phyloP scores from a whole-genome alignment of 1,140 invertebrate genomes.

The Heterodera schachtii region DNA sequence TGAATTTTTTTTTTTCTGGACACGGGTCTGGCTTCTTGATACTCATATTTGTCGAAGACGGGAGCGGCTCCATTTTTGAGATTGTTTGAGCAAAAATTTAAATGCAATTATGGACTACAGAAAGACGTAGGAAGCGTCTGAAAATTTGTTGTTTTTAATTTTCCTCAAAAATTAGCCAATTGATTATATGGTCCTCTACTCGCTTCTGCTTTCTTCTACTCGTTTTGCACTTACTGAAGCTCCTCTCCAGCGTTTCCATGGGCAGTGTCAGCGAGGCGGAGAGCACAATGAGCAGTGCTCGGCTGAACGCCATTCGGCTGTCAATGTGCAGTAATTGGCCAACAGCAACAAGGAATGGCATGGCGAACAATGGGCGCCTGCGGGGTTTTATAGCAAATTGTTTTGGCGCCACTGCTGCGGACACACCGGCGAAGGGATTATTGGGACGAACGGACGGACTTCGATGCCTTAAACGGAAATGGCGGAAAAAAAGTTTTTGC shows the following conservation, averaged over 20 bases:
- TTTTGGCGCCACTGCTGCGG: not conserved
- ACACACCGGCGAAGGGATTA: too few relatives aligned
- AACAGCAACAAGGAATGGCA: not conserved
- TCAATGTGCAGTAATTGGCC: not conserved
- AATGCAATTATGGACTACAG: not conserved
- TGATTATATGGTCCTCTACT: too few relatives aligned
- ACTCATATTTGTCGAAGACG: not conserved
- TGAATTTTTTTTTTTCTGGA: too few relatives aligned
- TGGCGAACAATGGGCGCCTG: not conserved
- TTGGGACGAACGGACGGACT: not conserved
- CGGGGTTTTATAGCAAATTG: not conserved
- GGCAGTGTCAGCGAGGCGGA: constrained; percentile 14
- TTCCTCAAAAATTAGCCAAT: not conserved
- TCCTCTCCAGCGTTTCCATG: constrained; percentile 25
- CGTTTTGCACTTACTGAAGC: constrained; percentile 19
- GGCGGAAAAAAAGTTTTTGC: not conserved
- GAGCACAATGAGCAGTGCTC: not conserved
- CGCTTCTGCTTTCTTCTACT: not conserved
- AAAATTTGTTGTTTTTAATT: not conserved
- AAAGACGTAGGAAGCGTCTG: too few relatives aligned
- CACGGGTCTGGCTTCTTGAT: too few relatives aligned
- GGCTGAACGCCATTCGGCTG: constrained; percentile 7
- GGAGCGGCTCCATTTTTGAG: too few relatives aligned
- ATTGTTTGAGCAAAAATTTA: not conserved
- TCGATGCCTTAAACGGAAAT: not conserved